Conservation (phyloP, 1,140 invertebrate genomes). For the Musca vetustissima region DNA sequence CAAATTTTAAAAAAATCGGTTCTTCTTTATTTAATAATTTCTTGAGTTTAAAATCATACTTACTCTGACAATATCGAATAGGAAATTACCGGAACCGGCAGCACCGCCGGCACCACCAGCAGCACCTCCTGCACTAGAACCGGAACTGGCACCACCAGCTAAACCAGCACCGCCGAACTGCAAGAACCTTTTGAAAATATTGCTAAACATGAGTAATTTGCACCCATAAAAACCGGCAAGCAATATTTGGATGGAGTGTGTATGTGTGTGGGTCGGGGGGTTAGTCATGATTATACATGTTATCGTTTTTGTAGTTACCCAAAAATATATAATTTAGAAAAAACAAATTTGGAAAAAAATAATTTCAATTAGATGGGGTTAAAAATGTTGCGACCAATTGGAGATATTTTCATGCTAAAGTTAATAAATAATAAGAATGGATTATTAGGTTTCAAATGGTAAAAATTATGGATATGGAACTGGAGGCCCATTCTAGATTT, state of each 20-base stretch:
- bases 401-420: not conserved
- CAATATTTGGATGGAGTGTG: not conserved
- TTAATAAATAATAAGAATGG: not conserved
- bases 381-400: not conserved
- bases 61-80: conserved; percentile 84
- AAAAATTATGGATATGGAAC: not conserved
- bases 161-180: conserved; percentile 66
- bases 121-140: conserved; percentile 47
- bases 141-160: conserved; percentile 53
- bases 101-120: conserved; percentile 58
- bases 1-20: not conserved
- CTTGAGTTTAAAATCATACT: conserved; percentile 53
- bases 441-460: not conserved
- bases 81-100: conserved; percentile 80
- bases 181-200: conserved; percentile 64
- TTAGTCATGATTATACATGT: too few relatives aligned
- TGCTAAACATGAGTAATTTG: conserved; percentile 36
- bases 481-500: too few relatives aligned
- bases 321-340: too few relatives aligned
- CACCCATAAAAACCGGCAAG: conserved; percentile 11
- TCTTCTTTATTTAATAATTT: too few relatives aligned
- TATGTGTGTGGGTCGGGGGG: too few relatives aligned
- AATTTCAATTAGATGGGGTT: too few relatives aligned
- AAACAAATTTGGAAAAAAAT: too few relatives aligned
- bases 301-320: too few relatives aligned